Base-by-base conservation (phyloP, 2,113 vertebrate species). In the Barnardius zonarius region DNA sequence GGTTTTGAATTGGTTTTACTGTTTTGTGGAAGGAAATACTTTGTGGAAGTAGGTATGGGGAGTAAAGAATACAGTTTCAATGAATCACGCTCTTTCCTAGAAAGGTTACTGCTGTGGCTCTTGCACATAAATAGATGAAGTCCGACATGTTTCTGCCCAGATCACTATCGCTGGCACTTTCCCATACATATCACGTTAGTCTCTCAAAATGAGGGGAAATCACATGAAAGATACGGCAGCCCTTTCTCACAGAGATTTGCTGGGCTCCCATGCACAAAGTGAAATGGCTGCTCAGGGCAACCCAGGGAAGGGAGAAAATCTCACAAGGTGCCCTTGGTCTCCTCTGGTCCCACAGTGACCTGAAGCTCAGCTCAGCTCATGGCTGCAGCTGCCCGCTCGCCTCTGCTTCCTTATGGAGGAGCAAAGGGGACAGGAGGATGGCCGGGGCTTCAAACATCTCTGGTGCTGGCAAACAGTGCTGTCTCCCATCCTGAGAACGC, bases 361-460 rank as follows among this genome's bases (percentile, higher is more conserved):
- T 48, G 52, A 27, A 27, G 37, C 46, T 51, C 39, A 86, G 57
- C 28, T 62, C 48, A 12, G 13, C 18, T 18, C 48, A 27, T 52
- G 63, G 28, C 6, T 39, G 31, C 2, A 2, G 78, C 35, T 46
- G 33, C 22, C 48, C 5, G 4, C 33, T 75, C 0, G 0, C 30
- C 49, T 74, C 55, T 82, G 55, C 69, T 70, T 37, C 41, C 49
- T 41, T 19, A 3, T 0, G 8, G 12, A 27, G 0, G 0, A 76
- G 44, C 55, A 2, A 2, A 9, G 13, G 22, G 37, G 14, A 55
- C 28, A 33, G 49, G 43, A 62, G 31, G n/a, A 12, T 4, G 11
- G 4, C 28, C 0, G 1, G 17, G 30, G 30, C 37, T 79, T 74
- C 1, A 1, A 74, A 48, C 57, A 59, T 24, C 57, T 35, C 14